phyloP scores from a whole-genome alignment of 2,797 vertebrate species.

The Amniataba percoides region DNA sequence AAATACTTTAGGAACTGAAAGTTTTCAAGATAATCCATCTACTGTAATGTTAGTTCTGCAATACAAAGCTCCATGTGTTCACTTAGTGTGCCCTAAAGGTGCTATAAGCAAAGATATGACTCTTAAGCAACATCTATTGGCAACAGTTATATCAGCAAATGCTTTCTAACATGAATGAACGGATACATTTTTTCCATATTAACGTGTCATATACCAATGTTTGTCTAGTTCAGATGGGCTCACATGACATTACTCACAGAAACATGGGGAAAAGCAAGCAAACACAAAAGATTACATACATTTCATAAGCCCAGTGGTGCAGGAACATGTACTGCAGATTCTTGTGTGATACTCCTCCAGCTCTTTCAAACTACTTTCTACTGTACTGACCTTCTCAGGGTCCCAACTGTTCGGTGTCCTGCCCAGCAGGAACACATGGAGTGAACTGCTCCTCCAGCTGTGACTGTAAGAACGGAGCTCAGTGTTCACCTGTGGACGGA shows the following conservation, averaged over 20 bases:
- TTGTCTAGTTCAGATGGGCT: background rate
- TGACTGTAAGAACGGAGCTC: conserved; percentile 90
- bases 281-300: too few relatives aligned
- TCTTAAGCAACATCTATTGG: conserved; percentile 29
- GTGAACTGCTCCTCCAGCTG: conserved; percentile 93
- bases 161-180: background rate
- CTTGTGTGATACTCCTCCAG: background rate
- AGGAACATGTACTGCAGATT: too few relatives aligned
- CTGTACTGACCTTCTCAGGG: conserved; percentile 80
- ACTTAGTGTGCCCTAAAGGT: background rate
- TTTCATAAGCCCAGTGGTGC: too few relatives aligned
- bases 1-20: background rate
- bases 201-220: background rate
- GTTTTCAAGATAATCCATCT: background rate
- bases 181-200: too few relatives aligned
- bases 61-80: too few relatives aligned
- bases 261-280: too few relatives aligned
- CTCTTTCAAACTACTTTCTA: background rate
- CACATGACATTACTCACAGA: background rate
- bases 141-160: conserved; percentile 1
- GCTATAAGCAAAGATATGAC: background rate
- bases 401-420: conserved; percentile 87
- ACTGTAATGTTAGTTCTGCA: background rate
- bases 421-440: conserved; percentile 88
- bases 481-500: conserved; percentile 94